Evolutionary conservation across 2,797 vertebrate genomes (phyloP).

Genomic region (Smutsia temminckii): DNA sequence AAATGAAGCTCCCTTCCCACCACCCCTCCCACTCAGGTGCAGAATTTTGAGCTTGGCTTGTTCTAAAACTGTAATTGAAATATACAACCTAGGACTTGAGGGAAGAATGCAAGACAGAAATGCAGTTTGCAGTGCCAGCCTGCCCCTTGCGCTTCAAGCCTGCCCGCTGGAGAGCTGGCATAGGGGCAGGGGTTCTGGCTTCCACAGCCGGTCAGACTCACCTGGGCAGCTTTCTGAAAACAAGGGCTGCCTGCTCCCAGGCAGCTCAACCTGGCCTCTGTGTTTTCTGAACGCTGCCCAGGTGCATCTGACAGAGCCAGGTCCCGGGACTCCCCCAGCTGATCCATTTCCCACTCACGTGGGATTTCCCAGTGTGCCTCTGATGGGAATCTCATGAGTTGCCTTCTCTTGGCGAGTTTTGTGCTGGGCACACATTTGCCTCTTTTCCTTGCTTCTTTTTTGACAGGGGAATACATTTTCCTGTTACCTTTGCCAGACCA

Average conservation of each 20-base stretch:
- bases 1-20: background rate
- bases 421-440: slow-evolving; percentile 51
- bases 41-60: background rate
- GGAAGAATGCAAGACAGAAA: background rate
- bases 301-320: background rate
- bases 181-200: background rate
- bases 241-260: background rate
- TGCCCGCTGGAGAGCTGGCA: background rate
- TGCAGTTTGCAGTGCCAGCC: background rate
- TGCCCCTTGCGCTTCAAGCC: background rate
- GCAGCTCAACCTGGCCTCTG: background rate
- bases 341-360: background rate
- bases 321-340: background rate
- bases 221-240: background rate
- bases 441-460: slow-evolving; percentile 63
- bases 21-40: background rate
- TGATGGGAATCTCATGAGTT: slow-evolving; percentile 65
- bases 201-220: background rate
- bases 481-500: slow-evolving; percentile 78
- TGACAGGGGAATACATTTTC: slow-evolving; percentile 73
- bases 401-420: slow-evolving; percentile 52
- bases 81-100: background rate
- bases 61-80: background rate
- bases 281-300: slow-evolving; percentile 7
- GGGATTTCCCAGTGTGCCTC: background rate